Base-by-base conservation (phyloP, 2,888 invertebrate genomes). In the Drosophila formosana region DNA sequence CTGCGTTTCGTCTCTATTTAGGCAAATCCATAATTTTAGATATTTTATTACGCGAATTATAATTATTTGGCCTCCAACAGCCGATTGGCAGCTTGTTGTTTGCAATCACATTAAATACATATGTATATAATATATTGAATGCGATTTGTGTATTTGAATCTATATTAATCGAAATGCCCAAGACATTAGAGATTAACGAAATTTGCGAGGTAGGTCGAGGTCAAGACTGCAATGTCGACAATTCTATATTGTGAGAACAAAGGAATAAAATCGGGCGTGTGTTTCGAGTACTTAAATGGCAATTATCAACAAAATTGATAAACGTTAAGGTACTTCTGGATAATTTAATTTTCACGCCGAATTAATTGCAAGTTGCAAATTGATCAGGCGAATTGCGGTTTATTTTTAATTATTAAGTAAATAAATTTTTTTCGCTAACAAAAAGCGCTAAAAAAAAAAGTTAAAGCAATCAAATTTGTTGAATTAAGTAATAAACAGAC, bases 1-100 rank as follows among this genome's bases (percentile, higher is more conserved):
- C 55, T 51, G 71, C 34, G 55, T 57, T 63, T 30, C 13, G 7
- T 4, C 18, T 37, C 32, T 26, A 32, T 53, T 55, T 34, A 53
- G 25, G n/a, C 49, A 66, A 64, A 63, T 52, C 72, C 46, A 64
- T 75, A 45, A 57, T 47, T 50, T 28, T 67, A 43, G 47, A 50
- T 67, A 75, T 57, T 75, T 72, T 75, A 64, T 41, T 51, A 43
- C 18, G 28, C 61, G 57, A 56, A 30, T 58, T 25, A 9, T n/a
- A 52, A 50, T 32, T 63, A 43, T 61, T 60, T 58, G 68, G 25
- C 76, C 75, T 72, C 61, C 30, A 52, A 30, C 28, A 11, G 23
- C 39, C 11, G 46, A 43, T 66, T 52, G 58, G 28, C 70, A 49
- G 46, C 41, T 37, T 56, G 60, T 34, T 18, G 52, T 18, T 57